A percentile compares a stretch with the other conserved stretches of the same genome.
Conservation (phyloP, 92 coral and sea anemone species). For the Porites evermanni region DNA sequence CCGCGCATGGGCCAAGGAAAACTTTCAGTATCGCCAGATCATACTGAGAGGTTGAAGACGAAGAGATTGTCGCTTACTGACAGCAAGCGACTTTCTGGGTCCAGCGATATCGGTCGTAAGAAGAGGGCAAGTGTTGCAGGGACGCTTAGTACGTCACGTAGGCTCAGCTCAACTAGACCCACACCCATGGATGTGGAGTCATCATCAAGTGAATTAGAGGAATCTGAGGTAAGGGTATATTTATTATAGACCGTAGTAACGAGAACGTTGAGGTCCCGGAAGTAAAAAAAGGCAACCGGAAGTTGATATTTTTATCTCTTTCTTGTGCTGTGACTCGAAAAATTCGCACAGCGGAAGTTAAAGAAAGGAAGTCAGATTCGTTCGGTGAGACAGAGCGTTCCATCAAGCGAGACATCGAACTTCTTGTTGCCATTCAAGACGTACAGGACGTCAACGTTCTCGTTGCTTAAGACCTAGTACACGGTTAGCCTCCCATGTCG, state of each 20-base stretch:
- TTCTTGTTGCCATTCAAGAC: too few relatives aligned
- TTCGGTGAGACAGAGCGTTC: too few relatives aligned
- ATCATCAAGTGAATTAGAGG: slow-evolving; percentile 67
- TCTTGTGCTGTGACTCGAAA: too few relatives aligned
- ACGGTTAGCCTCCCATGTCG: too few relatives aligned
- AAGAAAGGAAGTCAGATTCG: too few relatives aligned
- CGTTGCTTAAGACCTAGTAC: too few relatives aligned
- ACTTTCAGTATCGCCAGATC: slow-evolving; percentile 16
- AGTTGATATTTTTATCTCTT: too few relatives aligned
- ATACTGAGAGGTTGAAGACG: slow-evolving; percentile 34
- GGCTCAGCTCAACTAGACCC: slow-evolving; percentile 9
- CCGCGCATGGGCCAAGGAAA: slow-evolving; percentile 26
- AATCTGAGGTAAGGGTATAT: slow-evolving; percentile 77
- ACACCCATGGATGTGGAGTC: slow-evolving; percentile 76
- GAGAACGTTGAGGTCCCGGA: neutral
- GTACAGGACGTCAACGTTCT: too few relatives aligned
- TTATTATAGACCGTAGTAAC: neutral
- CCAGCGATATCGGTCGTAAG: slow-evolving; percentile 47
- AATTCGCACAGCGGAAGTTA: too few relatives aligned
- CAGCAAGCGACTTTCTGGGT: slow-evolving; percentile 44
- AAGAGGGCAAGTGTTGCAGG: slow-evolving; percentile 58
- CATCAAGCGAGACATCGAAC: too few relatives aligned
- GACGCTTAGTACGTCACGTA: slow-evolving; percentile 16
- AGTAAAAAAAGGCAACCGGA: too few relatives aligned
- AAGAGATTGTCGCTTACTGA: slow-evolving; percentile 55